These are phyloP conservation scores for Paracanthobrama guichenoti DNA, from an alignment of 2,113 vertebrate genomes.

Conservation along the genomic window DNA sequence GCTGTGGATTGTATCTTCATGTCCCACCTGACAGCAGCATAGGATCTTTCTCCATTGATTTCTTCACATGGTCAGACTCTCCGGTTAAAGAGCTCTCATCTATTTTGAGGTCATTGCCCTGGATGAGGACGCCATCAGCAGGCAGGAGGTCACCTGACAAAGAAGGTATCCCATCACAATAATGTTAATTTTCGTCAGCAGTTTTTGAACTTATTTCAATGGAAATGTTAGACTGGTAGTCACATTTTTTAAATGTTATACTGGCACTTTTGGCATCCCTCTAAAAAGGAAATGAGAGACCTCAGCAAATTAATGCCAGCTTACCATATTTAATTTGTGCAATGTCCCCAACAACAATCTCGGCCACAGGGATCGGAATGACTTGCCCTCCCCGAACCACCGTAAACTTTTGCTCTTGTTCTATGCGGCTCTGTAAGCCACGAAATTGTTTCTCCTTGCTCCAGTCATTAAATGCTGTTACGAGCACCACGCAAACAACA, in stretches of 20 bases:
- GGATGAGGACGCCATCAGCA: conserved; percentile 93
- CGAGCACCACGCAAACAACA: conserved; percentile 94
- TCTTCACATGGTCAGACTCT: conserved; percentile 98
- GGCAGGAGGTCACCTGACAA: conserved; percentile 93
- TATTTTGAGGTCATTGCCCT: conserved; percentile 97
- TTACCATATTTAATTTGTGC: conserved; percentile 99
- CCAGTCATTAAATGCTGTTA: conserved; percentile 99
- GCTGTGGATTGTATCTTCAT: neutral
- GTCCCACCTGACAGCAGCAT: conserved; percentile 92
- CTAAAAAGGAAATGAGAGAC: neutral
- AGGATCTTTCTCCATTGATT: conserved; percentile 89
- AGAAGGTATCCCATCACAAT: conserved; percentile 22
- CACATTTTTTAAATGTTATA: neutral
- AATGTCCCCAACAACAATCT: conserved; percentile 96
- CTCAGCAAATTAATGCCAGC: conserved; percentile 2
- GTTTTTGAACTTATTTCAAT: neutral
- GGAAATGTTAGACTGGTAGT: neutral
- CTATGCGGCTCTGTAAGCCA: conserved; percentile 96
- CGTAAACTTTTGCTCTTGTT: conserved; percentile 98
- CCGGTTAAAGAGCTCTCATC: conserved; percentile 98
- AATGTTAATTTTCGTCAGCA: neutral
- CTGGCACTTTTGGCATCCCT: neutral
- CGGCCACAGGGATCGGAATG: conserved; percentile 96
- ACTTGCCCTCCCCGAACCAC: conserved; percentile 94
- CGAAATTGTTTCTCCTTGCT: conserved; percentile 99